phyloP scores from a whole-genome alignment of 1,140 invertebrate species.

The Achroia grisella region DNA sequence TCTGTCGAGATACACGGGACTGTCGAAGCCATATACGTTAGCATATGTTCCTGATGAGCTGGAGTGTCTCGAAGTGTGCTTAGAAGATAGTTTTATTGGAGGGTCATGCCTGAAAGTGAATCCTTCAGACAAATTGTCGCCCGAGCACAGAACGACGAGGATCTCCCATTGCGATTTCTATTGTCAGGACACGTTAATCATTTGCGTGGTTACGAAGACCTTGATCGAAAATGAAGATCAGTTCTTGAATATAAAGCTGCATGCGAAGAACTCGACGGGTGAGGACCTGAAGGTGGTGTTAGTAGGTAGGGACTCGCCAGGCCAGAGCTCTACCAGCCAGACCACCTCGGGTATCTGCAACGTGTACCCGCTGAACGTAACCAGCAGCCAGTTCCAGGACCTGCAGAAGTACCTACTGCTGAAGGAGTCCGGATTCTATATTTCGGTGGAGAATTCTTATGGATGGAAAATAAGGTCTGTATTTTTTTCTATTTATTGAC shows the following conservation, averaged over 20 bases:
- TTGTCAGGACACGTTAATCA: conserved; percentile 25
- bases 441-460: conserved; percentile 44
- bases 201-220: conserved; percentile 49
- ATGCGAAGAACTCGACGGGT: conserved; percentile 7
- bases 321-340: not conserved
- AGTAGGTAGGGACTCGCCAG: conserved; percentile 21
- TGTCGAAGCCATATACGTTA: conserved; percentile 23
- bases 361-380: conserved; percentile 18
- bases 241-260: conserved; percentile 36
- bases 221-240: conserved; percentile 24
- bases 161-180: conserved; percentile 51
- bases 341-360: conserved; percentile 2
- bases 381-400: conserved; percentile 22
- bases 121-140: conserved; percentile 28
- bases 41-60: conserved; percentile 29
- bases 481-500: too few species aligned
- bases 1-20: too few species aligned
- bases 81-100: conserved; percentile 47
- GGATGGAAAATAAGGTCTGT: conserved; percentile 58
- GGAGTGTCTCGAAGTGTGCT: conserved; percentile 44
- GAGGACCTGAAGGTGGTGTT: conserved; percentile 21
- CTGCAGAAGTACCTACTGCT: conserved; percentile 49
- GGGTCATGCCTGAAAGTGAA: conserved; percentile 48
- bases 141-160: conserved; percentile 26
- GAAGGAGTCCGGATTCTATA: conserved; percentile 51